Percentiles rank a stretch among this genome's conserved stretches.
These are phyloP conservation scores for Hyposoter dolosus DNA, from an alignment of 2,888 invertebrate species.

Conservation along the genomic window DNA sequence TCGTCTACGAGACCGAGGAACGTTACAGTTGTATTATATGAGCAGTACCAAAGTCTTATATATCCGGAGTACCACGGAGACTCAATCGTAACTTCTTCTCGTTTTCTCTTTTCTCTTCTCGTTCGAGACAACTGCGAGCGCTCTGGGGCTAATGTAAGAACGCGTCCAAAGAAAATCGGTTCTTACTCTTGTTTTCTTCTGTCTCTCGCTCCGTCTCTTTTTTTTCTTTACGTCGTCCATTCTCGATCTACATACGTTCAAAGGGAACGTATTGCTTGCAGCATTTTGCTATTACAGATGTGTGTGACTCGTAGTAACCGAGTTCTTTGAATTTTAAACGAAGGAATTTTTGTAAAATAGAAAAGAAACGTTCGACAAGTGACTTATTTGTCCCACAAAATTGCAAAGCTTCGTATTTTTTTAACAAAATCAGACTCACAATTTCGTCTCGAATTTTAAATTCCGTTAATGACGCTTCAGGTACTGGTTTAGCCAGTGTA, in stretches of 20 bases:
- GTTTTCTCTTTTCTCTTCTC: slow-evolving; percentile 25
- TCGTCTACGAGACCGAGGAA: slow-evolving; percentile 60
- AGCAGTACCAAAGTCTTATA: slow-evolving; percentile 57
- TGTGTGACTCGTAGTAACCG: neutral
- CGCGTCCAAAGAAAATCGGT: slow-evolving; percentile 34
- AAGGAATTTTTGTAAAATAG: neutral
- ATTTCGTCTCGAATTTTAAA: neutral
- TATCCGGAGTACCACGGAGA: slow-evolving; percentile 44
- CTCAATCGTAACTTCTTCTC: slow-evolving; percentile 55
- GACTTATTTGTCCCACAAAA: neutral
- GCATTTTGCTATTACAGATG: neutral
- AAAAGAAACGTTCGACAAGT: neutral
- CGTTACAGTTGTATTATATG: slow-evolving; percentile 65
- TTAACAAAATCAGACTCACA: neutral
- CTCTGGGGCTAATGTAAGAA: slow-evolving; percentile 42
- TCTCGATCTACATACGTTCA: neutral
- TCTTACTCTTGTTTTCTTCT: slow-evolving; percentile 13
- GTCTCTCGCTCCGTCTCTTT: neutral
- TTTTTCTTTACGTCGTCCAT: neutral
- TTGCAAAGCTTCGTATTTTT: neutral
- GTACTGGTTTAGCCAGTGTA: neutral
- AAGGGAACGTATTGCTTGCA: slow-evolving; percentile 1
- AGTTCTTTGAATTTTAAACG: neutral
- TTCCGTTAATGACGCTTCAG: neutral
- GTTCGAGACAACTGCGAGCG: slow-evolving; percentile 31